Base-by-base conservation (phyloP, 2,888 invertebrate species). In the Tipula helvola region DNA sequence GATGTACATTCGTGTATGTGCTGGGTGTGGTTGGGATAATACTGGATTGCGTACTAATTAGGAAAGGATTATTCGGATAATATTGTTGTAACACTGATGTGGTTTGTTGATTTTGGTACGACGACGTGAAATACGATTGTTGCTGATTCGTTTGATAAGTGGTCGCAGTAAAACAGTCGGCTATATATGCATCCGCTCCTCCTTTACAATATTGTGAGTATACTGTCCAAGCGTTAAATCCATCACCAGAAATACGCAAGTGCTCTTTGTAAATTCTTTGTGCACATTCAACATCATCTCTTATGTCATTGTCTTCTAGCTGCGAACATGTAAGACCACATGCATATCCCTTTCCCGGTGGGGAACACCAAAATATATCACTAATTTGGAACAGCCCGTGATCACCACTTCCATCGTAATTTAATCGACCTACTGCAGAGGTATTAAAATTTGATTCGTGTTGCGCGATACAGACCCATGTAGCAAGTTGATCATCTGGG, bases 321-420 rank as follows among this genome's bases (percentile, higher is more conserved):
- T 93, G 93, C 2, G 92, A 91, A 89, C 95, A 96, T 0, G 93
- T 91, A 1, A 94, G 89, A 4, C 93, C 93, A 89, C 95, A 95
- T 0, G 93, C 95, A 88, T 93, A 93, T 28, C 93, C 94, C 5
- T 90, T 90, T 1, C 91, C 91, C 71, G 93, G 92, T n/a, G 91
- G 90, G 0, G 90, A 91, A 89, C 95, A 95, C 95, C 95, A 96
- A 90, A 93, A 95, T 86, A 94, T 91, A 90, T 95, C 94, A 90
- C 95, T 95, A 88, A 96, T 95, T 91, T 96, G 95, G 89, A 96
- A 94, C 71, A 95, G 90, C 10, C 96, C 96, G 90, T 96, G 95
- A 91, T 96, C 95, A 8, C 93, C 93, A 88, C 93, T 94, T 88
- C 92, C 91, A 88, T 92, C 92, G 0, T 94, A 94, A 88, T 92